Base-by-base conservation (phyloP, 2,113 vertebrate genomes). In the Equus przewalskii region DNA sequence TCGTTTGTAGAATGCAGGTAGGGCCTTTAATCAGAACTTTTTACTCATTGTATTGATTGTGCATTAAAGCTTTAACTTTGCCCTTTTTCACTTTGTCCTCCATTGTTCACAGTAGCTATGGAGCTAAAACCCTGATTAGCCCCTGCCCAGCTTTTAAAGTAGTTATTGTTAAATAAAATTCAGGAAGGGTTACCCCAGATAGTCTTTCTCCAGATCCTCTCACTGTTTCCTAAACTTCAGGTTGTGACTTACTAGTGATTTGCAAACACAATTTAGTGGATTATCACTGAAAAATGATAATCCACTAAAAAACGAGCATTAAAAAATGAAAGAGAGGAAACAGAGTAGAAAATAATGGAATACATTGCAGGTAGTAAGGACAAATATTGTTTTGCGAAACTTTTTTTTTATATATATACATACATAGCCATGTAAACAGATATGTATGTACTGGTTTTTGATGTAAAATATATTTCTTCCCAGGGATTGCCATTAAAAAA, bases 81-180 rank as follows among this genome's bases (percentile, higher is more conserved):
- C 19, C 44, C 11, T 3, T 51, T 76, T 75, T 46, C 14, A 26
- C 46, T 33, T 84, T 80, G 62, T 91, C 67, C 51, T 83, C 58
- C 21, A 3, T 64, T 69, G 22, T 70, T 84, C 89, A 60, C 6
- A 73, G 49, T 85, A 80, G 26, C n/a, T 22, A 4, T 44, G 41
- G 46, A 82, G 30, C 84, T 46, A 80, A 96, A 89, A 64, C 30
- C 46, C n/a, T 49, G 26, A 65, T 11, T 49, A 26, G 4, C 26
- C 21, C 64, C 21, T 92, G 36, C 13, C 54, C 22, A 76, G 2
- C 41, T 80, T 89, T 41, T 92, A 51, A 79, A 33, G 72, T 85
- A 83, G 28, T 80, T 92, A 80, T 87, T 75, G 21, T 87, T 92
- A 60, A 69, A 54, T 75, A 89, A 46, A 84, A 83, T 51, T 73